These are phyloP conservation scores for Pseudomyrmex sp. DNA, from an alignment of 1,140 invertebrate species.

Conservation along the genomic window DNA sequence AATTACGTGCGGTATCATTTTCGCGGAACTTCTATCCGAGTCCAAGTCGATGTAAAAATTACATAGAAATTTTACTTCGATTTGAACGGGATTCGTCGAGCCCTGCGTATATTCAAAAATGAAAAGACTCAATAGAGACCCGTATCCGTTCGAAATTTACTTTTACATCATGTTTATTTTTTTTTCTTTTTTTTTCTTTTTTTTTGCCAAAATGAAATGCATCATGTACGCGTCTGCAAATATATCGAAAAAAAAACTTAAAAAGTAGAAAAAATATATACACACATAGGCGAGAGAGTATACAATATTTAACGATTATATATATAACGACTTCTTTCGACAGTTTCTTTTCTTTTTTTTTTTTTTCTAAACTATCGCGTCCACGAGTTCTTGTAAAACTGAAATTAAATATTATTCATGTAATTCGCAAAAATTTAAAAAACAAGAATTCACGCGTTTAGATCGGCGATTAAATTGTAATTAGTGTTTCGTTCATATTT, in stretches of 20 bases:
- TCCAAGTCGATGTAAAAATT: constrained; percentile 52
- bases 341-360: not conserved
- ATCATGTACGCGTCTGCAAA: constrained; percentile 36
- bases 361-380: not conserved
- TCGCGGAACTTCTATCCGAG: constrained; percentile 23
- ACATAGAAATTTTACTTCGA: constrained; percentile 33
- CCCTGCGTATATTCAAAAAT: constrained; percentile 9
- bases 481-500: constrained; percentile 15
- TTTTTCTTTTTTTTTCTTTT: not conserved
- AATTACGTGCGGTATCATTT: constrained; percentile 4
- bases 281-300: constrained; percentile 31
- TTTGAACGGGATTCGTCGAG: constrained; percentile 32
- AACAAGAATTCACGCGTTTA: not conserved
- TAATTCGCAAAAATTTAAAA: constrained; percentile 32
- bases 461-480: constrained; percentile 41
- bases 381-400: constrained; percentile 32
- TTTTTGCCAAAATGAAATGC: constrained; percentile 15
- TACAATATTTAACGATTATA: constrained; percentile 31
- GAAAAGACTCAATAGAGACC: too few species aligned
- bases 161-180: not conserved
- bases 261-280: constrained; percentile 50
- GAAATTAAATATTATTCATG: constrained; percentile 22
- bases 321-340: constrained; percentile 1
- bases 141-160: not conserved
- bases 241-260: constrained; percentile 44